Percentiles rank a stretch among this genome's conserved stretches.
Conservation (phyloP, 2,888 invertebrate species). For the Caenorhabditis angaria region DNA sequence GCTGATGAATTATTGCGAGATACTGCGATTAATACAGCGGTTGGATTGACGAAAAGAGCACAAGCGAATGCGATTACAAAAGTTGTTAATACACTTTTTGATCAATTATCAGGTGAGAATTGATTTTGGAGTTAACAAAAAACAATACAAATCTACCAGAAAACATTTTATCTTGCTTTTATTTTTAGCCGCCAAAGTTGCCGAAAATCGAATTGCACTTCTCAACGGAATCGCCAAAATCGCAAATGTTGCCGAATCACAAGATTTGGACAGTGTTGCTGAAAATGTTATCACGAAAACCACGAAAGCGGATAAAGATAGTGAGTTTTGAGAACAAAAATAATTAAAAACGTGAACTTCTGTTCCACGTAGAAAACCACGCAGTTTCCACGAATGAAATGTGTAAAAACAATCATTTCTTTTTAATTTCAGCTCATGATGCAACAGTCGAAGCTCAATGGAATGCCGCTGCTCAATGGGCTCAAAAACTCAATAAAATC, state of each 20-base stretch:
- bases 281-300: constrained; percentile 46
- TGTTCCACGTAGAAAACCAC: no score
- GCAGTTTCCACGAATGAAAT: not conserved
- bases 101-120: constrained; percentile 25
- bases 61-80: constrained; percentile 22
- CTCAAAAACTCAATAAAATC: constrained; percentile 20
- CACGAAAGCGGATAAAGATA: constrained; percentile 49
- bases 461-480: constrained; percentile 45
- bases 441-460: constrained; percentile 50
- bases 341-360: not conserved
- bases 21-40: constrained; percentile 29
- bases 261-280: constrained; percentile 43
- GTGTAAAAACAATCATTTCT: constrained; percentile 2
- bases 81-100: constrained; percentile 39
- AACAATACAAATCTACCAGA: no score
- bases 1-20: constrained; percentile 25
- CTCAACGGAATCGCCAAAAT: constrained; percentile 43
- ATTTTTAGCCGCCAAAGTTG: constrained; percentile 35
- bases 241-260: constrained; percentile 12
- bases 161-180: no score
- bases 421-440: constrained; percentile 40
- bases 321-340: constrained; percentile 23
- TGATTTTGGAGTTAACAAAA: not conserved
- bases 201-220: constrained; percentile 39
- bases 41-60: constrained; percentile 17